Percentiles rank a stretch among this genome's conserved stretches.
phyloP scores from a whole-genome alignment of 2,797 vertebrate species.

The Oryzias dopingdopingensis region DNA sequence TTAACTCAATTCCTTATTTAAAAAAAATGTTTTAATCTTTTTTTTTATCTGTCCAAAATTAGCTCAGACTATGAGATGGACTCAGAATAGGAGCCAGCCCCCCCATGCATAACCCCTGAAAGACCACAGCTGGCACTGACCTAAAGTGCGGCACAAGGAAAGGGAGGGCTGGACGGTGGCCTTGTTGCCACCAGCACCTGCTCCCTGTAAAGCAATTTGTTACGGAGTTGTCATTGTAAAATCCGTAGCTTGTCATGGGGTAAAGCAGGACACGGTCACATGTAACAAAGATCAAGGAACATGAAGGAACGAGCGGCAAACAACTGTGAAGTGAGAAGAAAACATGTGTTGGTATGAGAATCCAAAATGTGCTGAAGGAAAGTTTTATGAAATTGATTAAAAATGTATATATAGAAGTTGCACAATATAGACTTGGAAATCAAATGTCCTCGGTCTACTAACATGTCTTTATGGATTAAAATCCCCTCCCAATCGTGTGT shows the following conservation, averaged over 20 bases:
- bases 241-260: slow-evolving; percentile 63
- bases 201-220: slow-evolving; percentile 73
- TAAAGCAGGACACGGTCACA: slow-evolving; percentile 70
- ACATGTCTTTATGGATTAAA: slow-evolving; percentile 45
- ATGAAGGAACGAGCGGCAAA: slow-evolving; percentile 61
- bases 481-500: slow-evolving; percentile 24
- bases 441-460: slow-evolving; percentile 12
- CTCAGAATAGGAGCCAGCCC: slow-evolving; percentile 56
- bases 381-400: background rate
- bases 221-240: slow-evolving; percentile 73
- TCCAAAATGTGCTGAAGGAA: background rate
- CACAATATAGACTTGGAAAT: too few relatives aligned
- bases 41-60: slow-evolving; percentile 54
- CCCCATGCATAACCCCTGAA: slow-evolving; percentile 37
- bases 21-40: slow-evolving; percentile 4
- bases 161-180: slow-evolving; percentile 39
- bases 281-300: slow-evolving; percentile 58
- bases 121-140: slow-evolving; percentile 69
- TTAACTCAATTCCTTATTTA: background rate
- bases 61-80: slow-evolving; percentile 54
- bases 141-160: slow-evolving; percentile 35
- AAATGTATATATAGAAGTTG: too few relatives aligned
- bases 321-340: slow-evolving; percentile 25
- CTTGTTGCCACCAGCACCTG: slow-evolving; percentile 64
- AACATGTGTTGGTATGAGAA: background rate